Evolutionary conservation across 1,140 invertebrate genomes (phyloP).

Genomic region (Drosophila sproati): DNA sequence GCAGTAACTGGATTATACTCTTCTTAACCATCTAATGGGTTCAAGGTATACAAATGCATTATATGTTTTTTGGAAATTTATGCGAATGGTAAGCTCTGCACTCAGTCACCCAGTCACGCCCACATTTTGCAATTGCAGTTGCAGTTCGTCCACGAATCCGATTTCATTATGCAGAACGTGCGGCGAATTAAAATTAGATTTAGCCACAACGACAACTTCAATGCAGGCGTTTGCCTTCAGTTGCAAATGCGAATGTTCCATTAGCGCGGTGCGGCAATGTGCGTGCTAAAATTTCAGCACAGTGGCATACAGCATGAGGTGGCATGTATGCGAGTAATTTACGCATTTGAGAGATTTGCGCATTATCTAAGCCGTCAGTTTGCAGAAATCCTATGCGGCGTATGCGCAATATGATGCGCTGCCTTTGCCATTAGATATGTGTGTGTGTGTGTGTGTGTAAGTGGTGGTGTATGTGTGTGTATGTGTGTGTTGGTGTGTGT

Average conservation of each 20-base stretch:
- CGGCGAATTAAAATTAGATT: constrained; percentile 76
- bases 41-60: too few species aligned
- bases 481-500: not conserved
- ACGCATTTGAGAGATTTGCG: constrained; percentile 51
- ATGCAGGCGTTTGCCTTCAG: constrained; percentile 45
- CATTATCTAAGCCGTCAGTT: constrained; percentile 41
- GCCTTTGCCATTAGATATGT: not conserved
- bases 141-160: constrained; percentile 61
- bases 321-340: constrained; percentile 26
- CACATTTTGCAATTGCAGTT: constrained; percentile 18
- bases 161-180: constrained; percentile 82
- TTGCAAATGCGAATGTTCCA: constrained; percentile 37
- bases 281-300: constrained; percentile 34
- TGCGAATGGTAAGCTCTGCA: constrained; percentile 15
- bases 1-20: too few species aligned
- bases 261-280: constrained; percentile 49
- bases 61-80: constrained; percentile 26
- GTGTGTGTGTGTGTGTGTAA: not conserved
- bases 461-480: not conserved
- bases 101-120: constrained; percentile 15
- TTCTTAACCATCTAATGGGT: too few species aligned
- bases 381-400: constrained; percentile 21
- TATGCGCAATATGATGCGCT: constrained; percentile 44
- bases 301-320: constrained; percentile 2
- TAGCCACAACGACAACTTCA: constrained; percentile 53